These are phyloP conservation scores for Pao palembangensis DNA, from an alignment of 2,113 vertebrate genomes.

Conservation along the genomic window DNA sequence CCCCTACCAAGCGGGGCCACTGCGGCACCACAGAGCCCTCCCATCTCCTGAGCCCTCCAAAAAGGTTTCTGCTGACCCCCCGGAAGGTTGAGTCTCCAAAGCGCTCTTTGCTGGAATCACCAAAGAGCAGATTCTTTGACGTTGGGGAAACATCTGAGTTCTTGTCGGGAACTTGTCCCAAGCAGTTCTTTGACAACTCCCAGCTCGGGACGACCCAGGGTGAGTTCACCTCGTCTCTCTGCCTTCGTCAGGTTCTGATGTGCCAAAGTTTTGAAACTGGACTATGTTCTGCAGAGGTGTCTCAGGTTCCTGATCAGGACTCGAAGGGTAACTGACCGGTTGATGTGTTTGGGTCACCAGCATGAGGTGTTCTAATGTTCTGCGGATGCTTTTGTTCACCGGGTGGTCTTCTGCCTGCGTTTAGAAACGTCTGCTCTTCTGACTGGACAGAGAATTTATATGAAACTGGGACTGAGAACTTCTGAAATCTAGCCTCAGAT, in stretches of 20 bases:
- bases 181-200: constrained; percentile 76
- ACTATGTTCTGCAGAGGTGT: constrained; percentile 47
- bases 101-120: constrained; percentile 38
- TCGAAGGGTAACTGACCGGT: constrained; percentile 49
- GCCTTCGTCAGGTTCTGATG: background rate
- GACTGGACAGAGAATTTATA: too few relatives aligned
- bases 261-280: background rate
- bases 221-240: constrained; percentile 4
- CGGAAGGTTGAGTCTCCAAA: constrained; percentile 18
- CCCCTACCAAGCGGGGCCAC: constrained; percentile 52
- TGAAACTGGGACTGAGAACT: too few relatives aligned
- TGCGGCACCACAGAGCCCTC: constrained; percentile 4
- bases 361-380: background rate
- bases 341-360: constrained; percentile 2
- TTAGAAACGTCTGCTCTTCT: too few relatives aligned
- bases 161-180: constrained; percentile 43
- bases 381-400: constrained; percentile 1
- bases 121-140: constrained; percentile 72
- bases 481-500: background rate
- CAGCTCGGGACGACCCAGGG: constrained; percentile 62
- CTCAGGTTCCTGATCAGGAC: constrained; percentile 15
- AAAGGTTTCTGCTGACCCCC: constrained; percentile 29
- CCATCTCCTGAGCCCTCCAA: constrained; percentile 50
- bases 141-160: constrained; percentile 12
- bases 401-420: background rate